A percentile compares a stretch with the other conserved stretches of the same genome.
These are phyloP conservation scores for Psophia crepitans DNA, from an alignment of 2,113 vertebrate species.

Conservation along the genomic window DNA sequence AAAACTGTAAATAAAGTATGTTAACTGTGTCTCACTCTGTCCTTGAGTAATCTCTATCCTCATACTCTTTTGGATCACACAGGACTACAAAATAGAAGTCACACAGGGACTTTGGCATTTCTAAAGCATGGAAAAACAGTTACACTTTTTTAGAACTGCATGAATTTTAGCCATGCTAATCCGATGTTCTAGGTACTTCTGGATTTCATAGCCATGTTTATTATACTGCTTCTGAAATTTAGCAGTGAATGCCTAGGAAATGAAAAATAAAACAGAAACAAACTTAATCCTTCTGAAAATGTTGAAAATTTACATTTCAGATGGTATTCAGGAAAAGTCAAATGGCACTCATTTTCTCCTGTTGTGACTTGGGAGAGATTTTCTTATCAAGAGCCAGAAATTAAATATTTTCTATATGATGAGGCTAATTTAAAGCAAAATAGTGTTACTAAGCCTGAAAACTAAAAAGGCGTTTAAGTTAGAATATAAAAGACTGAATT, in stretches of 20 bases:
- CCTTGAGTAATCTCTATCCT: not conserved
- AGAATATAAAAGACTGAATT: not conserved
- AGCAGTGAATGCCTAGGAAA: not conserved
- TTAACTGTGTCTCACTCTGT: not conserved
- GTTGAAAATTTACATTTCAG: conserved; percentile 22
- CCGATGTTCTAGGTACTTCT: not conserved
- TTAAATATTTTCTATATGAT: not conserved
- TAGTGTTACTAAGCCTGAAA: not conserved
- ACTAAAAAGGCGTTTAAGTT: not conserved
- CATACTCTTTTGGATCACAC: not conserved
- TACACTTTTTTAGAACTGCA: not conserved
- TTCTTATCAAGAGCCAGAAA: not conserved
- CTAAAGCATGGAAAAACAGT: not conserved
- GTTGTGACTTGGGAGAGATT: not conserved
- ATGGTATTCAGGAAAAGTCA: not conserved
- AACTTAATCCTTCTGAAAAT: not conserved
- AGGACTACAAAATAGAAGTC: not conserved
- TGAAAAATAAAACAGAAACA: not conserved
- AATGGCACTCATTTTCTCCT: not conserved
- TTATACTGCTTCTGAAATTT: not conserved
- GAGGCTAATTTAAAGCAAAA: not conserved
- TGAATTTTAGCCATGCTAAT: not conserved
- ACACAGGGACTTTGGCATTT: not conserved
- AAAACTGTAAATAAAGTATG: not conserved
- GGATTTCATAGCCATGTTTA: not conserved